phyloP scores from a whole-genome alignment of 2,888 invertebrate genomes.

The Theodoxus fluviatilis region DNA sequence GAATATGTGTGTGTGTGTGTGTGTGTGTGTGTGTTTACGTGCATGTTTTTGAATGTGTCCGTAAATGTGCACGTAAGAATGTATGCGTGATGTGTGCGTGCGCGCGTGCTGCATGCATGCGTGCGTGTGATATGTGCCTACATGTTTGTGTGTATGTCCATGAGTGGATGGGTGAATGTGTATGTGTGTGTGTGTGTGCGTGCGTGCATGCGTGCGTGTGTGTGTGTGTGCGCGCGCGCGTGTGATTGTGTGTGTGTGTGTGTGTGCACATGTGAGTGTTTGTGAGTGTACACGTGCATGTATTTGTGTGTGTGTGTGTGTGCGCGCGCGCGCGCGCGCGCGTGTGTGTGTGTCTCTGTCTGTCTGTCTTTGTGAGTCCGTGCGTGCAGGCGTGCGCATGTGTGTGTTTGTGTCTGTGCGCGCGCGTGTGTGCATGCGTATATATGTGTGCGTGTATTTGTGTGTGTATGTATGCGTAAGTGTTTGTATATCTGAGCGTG shows the following conservation, averaged over 20 bases:
- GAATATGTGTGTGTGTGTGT: not conserved
- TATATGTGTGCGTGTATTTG: constrained; percentile 18
- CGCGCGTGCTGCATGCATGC: not conserved
- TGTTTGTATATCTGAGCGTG: constrained; percentile 23
- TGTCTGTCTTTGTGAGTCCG: too few species aligned
- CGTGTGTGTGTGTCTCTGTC: too few species aligned
- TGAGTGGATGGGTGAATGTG: not conserved
- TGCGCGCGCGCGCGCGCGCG: not conserved
- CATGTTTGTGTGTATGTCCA: not conserved
- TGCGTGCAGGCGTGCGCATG: too few species aligned
- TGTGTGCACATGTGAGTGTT: not conserved
- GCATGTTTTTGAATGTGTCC: not conserved
- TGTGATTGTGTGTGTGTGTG: constrained; percentile 8
- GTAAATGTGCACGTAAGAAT: not conserved
- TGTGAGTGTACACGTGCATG: not conserved
- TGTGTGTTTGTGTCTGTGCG: too few species aligned
- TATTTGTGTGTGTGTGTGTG: not conserved
- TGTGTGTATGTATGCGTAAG: constrained; percentile 18
- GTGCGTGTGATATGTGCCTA: not conserved
- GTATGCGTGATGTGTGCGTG: not conserved
- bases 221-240: constrained; percentile 1
- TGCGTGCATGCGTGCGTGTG: not conserved
- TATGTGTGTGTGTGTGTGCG: constrained; percentile 9
- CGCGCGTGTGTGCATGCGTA: too few species aligned
- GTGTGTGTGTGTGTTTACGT: not conserved